phyloP scores from a whole-genome alignment of 2,888 invertebrate genomes.

The Diarsia brunnea region DNA sequence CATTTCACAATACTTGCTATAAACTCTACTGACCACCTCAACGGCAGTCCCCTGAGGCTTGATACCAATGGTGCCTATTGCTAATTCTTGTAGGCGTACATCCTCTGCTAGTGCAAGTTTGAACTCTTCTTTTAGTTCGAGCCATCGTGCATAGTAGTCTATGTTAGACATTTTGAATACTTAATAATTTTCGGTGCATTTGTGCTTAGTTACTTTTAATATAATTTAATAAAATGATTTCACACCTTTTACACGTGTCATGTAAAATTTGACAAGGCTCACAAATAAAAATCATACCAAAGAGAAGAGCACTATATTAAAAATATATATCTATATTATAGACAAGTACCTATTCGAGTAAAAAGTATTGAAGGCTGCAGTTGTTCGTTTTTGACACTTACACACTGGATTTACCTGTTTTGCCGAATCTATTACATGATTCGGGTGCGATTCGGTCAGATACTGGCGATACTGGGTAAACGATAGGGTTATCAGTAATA shows the following conservation, averaged over 20 bases:
- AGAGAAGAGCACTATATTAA: too few relatives aligned
- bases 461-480: neutral
- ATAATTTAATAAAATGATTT: neutral
- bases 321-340: neutral
- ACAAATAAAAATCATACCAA: neutral
- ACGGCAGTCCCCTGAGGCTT: constrained; percentile 88
- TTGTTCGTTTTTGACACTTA: neutral
- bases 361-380: constrained; percentile 1
- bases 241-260: neutral
- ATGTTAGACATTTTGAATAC: constrained; percentile 78
- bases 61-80: constrained; percentile 76
- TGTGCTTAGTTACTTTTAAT: neutral
- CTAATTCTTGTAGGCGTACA: constrained; percentile 79
- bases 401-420: neutral
- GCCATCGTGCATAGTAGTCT: constrained; percentile 83
- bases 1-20: constrained; percentile 88
- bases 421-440: neutral
- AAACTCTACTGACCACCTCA: constrained; percentile 88
- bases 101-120: constrained; percentile 77
- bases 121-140: constrained; percentile 81
- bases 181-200: constrained; percentile 23
- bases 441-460: neutral
- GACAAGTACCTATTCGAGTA: constrained; percentile 3
- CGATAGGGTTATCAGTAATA: too few relatives aligned
- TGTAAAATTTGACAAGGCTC: neutral